Base-by-base conservation (phyloP, 2,888 invertebrate species). In the Dryobotodes eremita region DNA sequence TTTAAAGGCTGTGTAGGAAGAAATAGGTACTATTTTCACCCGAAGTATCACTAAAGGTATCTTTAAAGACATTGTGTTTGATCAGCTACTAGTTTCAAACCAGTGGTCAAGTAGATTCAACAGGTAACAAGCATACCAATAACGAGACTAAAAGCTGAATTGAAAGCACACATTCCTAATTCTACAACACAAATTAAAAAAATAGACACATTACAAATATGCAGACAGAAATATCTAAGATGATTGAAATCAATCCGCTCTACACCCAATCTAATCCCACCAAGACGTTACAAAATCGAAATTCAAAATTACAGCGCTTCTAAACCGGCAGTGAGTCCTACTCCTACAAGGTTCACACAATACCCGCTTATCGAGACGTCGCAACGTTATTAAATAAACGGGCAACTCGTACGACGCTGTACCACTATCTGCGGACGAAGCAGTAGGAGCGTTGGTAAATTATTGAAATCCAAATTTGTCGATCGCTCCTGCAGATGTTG, bases 351-450 rank as follows among this genome's bases (percentile, higher is more conserved):
- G 91, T 90, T 91, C 90, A 82, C 83, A 95, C 94, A 95, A 95
- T 95, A 92, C 92, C 82, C 92, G 93, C 94, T 95, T 95, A 96
- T 95, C 95, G 92, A 92, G 83, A 90, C 92, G 90, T 92, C 91
- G 92, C 95, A 94, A 94, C 93, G 94, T 94, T 95, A 95, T 95
- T 96, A 95, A 95, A 95, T 96, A 96, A 95, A 95, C 95, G 95
- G 71, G 92, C 88, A 89, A 90, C 91, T 93, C 92, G 90, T 90
- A 90, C 89, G 91, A 90, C 70, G 69, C 68, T 57, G 89, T 92
- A 88, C 89, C 90, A 88, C 90, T 92, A 92, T 92, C 90, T 90
- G 71, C 79, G 88, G 90, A 91, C 90, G 91, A 92, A 88, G 91
- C 85, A 85, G 87, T 85, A 89, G 83, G 84, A 89, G 90, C 88